Evolutionary conservation across 2,888 invertebrate species (phyloP).

Genomic region (Trimorus sp.): DNA sequence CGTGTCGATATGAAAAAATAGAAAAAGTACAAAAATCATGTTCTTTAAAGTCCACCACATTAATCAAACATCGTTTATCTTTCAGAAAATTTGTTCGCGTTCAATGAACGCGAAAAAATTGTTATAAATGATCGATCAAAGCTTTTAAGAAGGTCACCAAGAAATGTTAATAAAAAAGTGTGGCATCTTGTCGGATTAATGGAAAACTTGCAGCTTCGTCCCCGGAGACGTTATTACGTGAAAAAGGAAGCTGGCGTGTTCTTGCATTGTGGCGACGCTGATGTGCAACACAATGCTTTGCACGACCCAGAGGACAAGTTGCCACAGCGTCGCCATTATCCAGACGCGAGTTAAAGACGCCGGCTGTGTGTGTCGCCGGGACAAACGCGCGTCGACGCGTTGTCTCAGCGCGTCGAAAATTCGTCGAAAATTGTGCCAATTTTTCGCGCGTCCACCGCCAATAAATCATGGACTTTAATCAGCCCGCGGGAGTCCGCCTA

Average conservation of each 20-base stretch:
- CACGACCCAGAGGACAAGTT: slow-evolving; percentile 28
- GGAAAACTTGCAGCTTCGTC: slow-evolving; percentile 19
- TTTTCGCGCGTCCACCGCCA: background rate
- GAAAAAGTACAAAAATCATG: too few species aligned
- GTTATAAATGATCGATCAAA: too few species aligned
- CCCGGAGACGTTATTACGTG: slow-evolving; percentile 24
- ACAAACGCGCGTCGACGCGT: background rate
- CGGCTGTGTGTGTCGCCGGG: too few species aligned
- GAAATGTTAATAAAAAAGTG: background rate
- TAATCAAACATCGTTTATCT: too few species aligned
- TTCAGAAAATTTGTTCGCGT: too few species aligned
- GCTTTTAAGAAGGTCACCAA: background rate
- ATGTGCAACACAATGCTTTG: slow-evolving; percentile 26
- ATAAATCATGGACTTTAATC: background rate
- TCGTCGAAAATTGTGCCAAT: background rate
- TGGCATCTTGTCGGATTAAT: slow-evolving; percentile 24
- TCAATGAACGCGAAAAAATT: too few species aligned
- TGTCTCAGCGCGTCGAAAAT: background rate
- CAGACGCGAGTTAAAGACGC: slow-evolving; percentile 9
- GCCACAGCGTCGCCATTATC: slow-evolving; percentile 17
- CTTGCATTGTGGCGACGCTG: slow-evolving; percentile 23
- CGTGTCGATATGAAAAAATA: too few species aligned
- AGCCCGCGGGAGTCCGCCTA: background rate
- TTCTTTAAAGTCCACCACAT: too few species aligned
- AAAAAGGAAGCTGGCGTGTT: slow-evolving; percentile 24